Evolutionary conservation across 2,113 vertebrate genomes (phyloP), one percentile per base, ranked within the genome.

Genomic region (Eudorcas thomsonii): DNA sequence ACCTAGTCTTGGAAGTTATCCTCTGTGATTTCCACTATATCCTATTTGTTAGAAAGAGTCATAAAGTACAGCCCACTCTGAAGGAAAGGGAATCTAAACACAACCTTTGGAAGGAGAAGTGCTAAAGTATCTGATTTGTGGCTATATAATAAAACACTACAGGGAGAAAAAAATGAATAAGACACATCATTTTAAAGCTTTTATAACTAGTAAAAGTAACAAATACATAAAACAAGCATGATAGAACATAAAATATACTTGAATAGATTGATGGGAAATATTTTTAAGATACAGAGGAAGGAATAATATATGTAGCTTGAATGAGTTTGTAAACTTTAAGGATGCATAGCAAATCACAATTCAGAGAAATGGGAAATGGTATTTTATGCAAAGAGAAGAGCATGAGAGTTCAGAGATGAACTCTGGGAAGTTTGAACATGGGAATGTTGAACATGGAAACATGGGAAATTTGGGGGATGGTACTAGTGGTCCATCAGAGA

Each of bases 101-200:
- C 21, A 94, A 16, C 83, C 16, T 88, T 48, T 90, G 39, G 45
- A 95, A 10, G 30, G 17, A 90, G 26, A 0, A 83, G 16, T 86
- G n/a, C 57, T 55, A 91, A 93, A 88, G 3, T 71, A 74, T 92
- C 90, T 96, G 36, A 96, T 90, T 64, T 97, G 39, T 92, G 50
- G 12, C 2, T 15, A n/a, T 54, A 82, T 88, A 67, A 80, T 30
- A 87, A 81, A 96, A 80, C 25, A 88, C 45, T 28, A 9, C 43
- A 84, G 62, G n/a, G 62, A 62, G 8, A 43, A 91, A 57, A 71
- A 36, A 74, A 54, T 77, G 82, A 95, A 36, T 48, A 84, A 94
- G 23, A 36, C 28, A 67, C 39, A 74, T n/a, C 7, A 2, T 95
- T 85, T 93, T 5, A 80, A 96, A 62, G 19, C 8, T 95, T 88